phyloP scores from a whole-genome alignment of 1,140 invertebrate genomes.

The Lordiphosa stackelbergi region DNA sequence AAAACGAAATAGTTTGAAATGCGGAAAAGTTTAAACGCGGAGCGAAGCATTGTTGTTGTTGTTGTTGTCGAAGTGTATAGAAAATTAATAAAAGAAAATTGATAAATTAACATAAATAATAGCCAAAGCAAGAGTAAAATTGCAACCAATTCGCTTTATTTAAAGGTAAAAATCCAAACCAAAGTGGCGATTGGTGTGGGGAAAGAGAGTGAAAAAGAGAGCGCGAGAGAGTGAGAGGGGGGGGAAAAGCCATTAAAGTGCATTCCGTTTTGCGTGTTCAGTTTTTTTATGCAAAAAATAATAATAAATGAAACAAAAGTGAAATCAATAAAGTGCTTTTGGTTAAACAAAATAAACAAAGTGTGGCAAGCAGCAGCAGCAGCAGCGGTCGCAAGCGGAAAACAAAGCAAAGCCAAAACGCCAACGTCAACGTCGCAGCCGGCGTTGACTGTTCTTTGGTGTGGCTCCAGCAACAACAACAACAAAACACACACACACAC shows the following conservation, averaged over 20 bases:
- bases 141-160: conserved; percentile 21
- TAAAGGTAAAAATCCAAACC: conserved; percentile 30
- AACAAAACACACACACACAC: neutral
- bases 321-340: conserved; percentile 46
- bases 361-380: conserved; percentile 9
- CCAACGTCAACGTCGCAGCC: conserved; percentile 1
- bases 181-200: conserved; percentile 22
- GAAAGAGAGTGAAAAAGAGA: conserved; percentile 26
- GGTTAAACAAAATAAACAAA: conserved; percentile 22
- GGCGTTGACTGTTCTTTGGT: conserved; percentile 2
- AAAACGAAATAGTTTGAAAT: no score
- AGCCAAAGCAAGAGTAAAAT: conserved; percentile 19
- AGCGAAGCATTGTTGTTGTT: conserved; percentile 36
- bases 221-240: neutral
- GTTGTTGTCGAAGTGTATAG: conserved; percentile 17
- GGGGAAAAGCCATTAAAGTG: conserved; percentile 31
- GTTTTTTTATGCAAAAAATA: conserved; percentile 37
- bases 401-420: conserved; percentile 14
- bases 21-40: neutral
- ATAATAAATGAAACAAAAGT: conserved; percentile 44
- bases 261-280: conserved; percentile 41
- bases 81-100: conserved; percentile 34
- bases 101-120: conserved; percentile 21
- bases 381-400: conserved; percentile 1
- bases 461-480: conserved; percentile 1